Evolutionary conservation across 2,113 vertebrate species (phyloP), one percentile per base, ranked within the genome.

Genomic region (Caranx ignobilis): DNA sequence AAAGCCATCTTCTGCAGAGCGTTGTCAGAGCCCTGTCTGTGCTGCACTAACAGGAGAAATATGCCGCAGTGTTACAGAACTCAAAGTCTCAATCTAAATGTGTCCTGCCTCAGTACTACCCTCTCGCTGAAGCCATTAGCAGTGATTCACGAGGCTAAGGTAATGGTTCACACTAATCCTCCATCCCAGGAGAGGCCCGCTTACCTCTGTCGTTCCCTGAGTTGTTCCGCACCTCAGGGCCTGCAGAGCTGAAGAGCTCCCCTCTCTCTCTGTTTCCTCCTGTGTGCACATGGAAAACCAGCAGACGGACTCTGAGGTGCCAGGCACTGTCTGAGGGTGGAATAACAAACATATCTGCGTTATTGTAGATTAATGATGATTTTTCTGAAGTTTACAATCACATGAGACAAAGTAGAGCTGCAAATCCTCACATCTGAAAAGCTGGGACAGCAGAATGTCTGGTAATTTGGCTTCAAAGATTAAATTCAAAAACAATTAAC

Each of bases 81-180:
- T 73, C 9, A 15, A 64, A 70, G 77, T 84, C 65, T 88, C 83
- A 60, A 55, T 89, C 72, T 71, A 79, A 81, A 87, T 68, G 39
- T 86, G 81, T 81, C 71, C 63, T 78, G 74, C 62, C 48, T 71
- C 69, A 61, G 85, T 74, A 64, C 65, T 83, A 69, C 19, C 79
- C 88, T 86, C 82, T 92, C 87, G 67, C 76, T 71, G 66, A 82
- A 73, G 72, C 86, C 83, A 90, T 93, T 92, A 91, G 80, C 64
- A 63, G 77, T 89, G 86, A 92, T 86, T 89, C 83, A 90, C 74
- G 56, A 69, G 43, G 74, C 52, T 65, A 89, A 87, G 64, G 81
- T 92, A 89, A 91, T 88, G 86, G 83, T 83, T 88, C 65, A 84
- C 79, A 77, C 88, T 92, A 90, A 92, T 91, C 85, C 81, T 77